A percentile compares a stretch with the other conserved stretches of the same genome.
These are phyloP conservation scores for Drosophila murphyi DNA, from an alignment of 1,140 invertebrate genomes.

Conservation along the genomic window DNA sequence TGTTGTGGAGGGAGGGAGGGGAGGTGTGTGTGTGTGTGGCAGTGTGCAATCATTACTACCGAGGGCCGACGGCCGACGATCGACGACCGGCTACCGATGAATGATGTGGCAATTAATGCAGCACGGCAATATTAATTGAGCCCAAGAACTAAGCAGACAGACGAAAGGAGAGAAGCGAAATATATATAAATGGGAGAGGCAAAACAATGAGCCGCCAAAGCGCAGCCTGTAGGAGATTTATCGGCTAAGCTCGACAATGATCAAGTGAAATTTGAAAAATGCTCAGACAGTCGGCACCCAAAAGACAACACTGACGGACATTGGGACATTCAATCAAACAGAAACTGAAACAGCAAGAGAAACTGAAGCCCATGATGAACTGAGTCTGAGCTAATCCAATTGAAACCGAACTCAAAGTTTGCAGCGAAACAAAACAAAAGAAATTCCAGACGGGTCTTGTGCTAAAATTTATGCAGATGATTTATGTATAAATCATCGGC, in stretches of 20 bases:
- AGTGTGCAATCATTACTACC: conserved; percentile 35
- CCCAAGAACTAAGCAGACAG: not conserved
- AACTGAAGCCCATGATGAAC: conserved; percentile 56
- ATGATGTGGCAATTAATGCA: conserved; percentile 67
- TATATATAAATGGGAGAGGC: not conserved
- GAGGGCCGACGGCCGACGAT: too few species aligned
- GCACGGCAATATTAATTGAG: conserved; percentile 55
- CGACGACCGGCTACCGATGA: conserved; percentile 28
- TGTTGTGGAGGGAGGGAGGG: not conserved
- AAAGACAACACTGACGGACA: conserved; percentile 1
- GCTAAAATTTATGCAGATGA: conserved; percentile 80
- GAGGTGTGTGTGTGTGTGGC: conserved; percentile 8
- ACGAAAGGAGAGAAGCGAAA: conserved; percentile 1
- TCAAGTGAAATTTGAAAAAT: conserved; percentile 65
- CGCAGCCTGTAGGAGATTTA: conserved; percentile 49
- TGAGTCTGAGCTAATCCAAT: conserved; percentile 49
- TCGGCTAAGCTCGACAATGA: conserved; percentile 45
- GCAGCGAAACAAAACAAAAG: conserved; percentile 53
- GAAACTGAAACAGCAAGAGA: not conserved
- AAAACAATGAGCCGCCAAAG: conserved; percentile 33
- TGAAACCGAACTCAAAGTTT: conserved; percentile 50
- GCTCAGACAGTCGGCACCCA: conserved; percentile 35
- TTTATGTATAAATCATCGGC: conserved; percentile 61
- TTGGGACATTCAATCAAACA: conserved; percentile 71
- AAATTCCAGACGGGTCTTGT: conserved; percentile 62